Percentiles rank a stretch among this genome's conserved stretches.
Evolutionary conservation across 1,140 invertebrate genomes (phyloP).

Genomic region (Cepaea nemoralis): DNA sequence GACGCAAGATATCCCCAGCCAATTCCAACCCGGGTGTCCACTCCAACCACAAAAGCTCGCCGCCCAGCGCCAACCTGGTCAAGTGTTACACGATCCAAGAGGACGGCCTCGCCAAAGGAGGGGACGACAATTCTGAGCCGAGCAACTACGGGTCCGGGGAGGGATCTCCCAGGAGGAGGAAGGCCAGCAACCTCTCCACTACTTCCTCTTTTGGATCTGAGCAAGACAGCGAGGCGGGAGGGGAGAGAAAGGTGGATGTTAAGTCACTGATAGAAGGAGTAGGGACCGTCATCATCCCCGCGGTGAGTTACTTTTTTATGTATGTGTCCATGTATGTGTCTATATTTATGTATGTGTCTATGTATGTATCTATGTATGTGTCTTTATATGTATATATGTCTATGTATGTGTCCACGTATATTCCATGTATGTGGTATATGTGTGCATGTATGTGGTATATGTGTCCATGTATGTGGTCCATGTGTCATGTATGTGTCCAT

Average conservation of each 20-base stretch:
- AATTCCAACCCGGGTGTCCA: background rate
- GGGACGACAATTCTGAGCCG: background rate
- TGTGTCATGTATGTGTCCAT: too few species aligned
- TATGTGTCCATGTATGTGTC: background rate
- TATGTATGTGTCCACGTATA: background rate
- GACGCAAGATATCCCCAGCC: background rate
- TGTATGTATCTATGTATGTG: background rate
- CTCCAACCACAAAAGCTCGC: background rate
- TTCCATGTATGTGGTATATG: background rate
- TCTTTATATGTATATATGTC: background rate
- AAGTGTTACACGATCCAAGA: slow-evolving; percentile 4
- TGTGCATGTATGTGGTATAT: too few species aligned
- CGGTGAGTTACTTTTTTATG: background rate
- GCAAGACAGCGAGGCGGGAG: background rate
- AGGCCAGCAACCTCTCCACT: background rate
- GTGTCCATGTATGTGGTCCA: too few species aligned
- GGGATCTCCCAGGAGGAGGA: slow-evolving; percentile 2
- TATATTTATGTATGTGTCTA: slow-evolving; percentile 7
- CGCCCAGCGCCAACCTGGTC: slow-evolving; percentile 1
- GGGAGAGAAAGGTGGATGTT: slow-evolving; percentile 28
- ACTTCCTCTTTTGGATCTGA: background rate
- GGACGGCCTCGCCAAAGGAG: background rate
- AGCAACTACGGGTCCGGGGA: slow-evolving; percentile 12
- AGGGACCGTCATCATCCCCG: slow-evolving; percentile 1
- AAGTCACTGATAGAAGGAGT: slow-evolving; percentile 7